A percentile compares a stretch with the other conserved stretches of the same genome.
Evolutionary conservation across 1,140 invertebrate species (phyloP).

Genomic region (Drosophila kikkawai): DNA sequence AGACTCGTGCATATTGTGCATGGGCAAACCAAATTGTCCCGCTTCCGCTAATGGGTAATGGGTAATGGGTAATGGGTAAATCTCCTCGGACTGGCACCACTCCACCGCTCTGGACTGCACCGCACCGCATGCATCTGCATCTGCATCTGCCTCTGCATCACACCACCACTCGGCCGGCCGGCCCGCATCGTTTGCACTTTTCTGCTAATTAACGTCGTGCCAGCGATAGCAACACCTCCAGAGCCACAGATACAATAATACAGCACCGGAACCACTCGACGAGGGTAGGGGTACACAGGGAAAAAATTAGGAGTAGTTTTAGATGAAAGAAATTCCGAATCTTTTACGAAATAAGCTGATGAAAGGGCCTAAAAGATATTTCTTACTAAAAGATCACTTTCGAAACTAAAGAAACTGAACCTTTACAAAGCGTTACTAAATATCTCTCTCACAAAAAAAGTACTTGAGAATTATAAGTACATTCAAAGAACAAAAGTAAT

Average conservation of each 20-base stretch:
- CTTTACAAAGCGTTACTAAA: not conserved
- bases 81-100: slow-evolving; percentile 18
- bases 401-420: too few species aligned
- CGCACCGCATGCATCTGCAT: slow-evolving; percentile 7
- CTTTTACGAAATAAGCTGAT: not conserved
- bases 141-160: slow-evolving; percentile 12
- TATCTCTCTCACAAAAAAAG: not conserved
- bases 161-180: slow-evolving; percentile 23
- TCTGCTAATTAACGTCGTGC: slow-evolving; percentile 76
- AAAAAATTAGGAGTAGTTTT: not conserved
- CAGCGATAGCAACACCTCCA: slow-evolving; percentile 55
- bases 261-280: slow-evolving; percentile 48
- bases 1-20: slow-evolving; percentile 40
- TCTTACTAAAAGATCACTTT: not conserved
- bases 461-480: not conserved
- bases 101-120: not conserved
- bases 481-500: not conserved
- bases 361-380: not conserved
- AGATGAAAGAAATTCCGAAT: not conserved
- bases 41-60: slow-evolving; percentile 65
- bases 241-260: slow-evolving; percentile 40
- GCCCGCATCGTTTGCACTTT: slow-evolving; percentile 63
- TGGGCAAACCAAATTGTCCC: slow-evolving; percentile 62
- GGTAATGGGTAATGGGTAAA: slow-evolving; percentile 41
- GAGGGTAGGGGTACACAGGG: slow-evolving; percentile 19